Percentiles rank a stretch among this genome's conserved stretches.
phyloP scores from a whole-genome alignment of 2,113 vertebrate species.

The Seriola dumerili region DNA sequence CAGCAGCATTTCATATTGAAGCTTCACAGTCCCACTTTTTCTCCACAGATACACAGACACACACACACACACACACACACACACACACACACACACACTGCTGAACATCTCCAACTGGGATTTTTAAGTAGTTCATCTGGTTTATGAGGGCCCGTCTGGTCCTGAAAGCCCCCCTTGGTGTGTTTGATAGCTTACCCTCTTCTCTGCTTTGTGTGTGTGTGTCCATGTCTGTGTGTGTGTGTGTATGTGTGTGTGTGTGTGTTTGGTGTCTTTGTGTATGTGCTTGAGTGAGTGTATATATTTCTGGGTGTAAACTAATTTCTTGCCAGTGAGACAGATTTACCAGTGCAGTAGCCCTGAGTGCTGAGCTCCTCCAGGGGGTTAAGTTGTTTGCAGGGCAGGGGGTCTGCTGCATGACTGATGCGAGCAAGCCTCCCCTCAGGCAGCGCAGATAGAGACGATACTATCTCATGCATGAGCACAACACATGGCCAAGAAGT shows the following conservation, averaged over 20 bases:
- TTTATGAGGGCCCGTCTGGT: constrained; percentile 75
- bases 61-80: constrained; percentile 39
- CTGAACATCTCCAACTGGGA: constrained; percentile 67
- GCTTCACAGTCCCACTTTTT: constrained; percentile 36
- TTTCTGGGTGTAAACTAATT: constrained; percentile 44
- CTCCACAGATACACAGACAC: constrained; percentile 15
- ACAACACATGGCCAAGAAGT: constrained; percentile 25
- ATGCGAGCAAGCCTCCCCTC: constrained; percentile 47
- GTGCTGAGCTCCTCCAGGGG: constrained; percentile 61
- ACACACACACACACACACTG: constrained; percentile 31
- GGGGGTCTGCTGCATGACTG: constrained; percentile 61
- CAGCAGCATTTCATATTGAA: constrained; percentile 39
- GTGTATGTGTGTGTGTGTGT: constrained; percentile 26
- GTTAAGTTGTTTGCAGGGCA: constrained; percentile 68
- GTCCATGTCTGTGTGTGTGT: constrained; percentile 24
- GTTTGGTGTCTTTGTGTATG: constrained; percentile 23
- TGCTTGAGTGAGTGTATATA: constrained; percentile 23
- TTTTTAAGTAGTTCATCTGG: constrained; percentile 78
- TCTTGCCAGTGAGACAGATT: constrained; percentile 53
- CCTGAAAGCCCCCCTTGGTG: constrained; percentile 61
- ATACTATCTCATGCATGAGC: constrained; percentile 38
- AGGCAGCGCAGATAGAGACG: constrained; percentile 58
- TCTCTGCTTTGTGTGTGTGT: not conserved
- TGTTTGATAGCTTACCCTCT: constrained; percentile 63
- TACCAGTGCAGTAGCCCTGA: constrained; percentile 53